Conservation (phyloP, 2,113 vertebrate genomes). For the Lepisosteus oculatus region DNA sequence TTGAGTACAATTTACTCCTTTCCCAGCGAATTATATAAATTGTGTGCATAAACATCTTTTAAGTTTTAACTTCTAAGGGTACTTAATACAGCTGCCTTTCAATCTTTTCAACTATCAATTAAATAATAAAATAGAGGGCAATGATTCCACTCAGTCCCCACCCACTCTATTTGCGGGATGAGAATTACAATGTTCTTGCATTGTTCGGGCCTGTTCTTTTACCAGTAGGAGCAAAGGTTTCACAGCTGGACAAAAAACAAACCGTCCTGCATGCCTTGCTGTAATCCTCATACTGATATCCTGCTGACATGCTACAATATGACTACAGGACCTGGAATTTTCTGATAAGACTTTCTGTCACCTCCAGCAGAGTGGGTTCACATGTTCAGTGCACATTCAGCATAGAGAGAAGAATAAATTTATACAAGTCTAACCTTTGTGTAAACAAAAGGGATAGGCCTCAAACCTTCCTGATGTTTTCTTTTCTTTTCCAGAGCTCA, state of each 20-base stretch:
- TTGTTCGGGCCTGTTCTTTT: slow-evolving; percentile 13
- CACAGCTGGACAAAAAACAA: slow-evolving; percentile 13
- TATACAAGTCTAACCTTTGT: slow-evolving; percentile 17
- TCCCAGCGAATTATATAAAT: too few relatives aligned
- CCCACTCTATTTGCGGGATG: neutral
- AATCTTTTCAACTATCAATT: too few relatives aligned
- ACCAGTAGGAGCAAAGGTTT: slow-evolving; percentile 24
- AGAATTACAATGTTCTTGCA: slow-evolving; percentile 13
- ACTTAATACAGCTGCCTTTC: too few relatives aligned
- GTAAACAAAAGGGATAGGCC: slow-evolving; percentile 26
- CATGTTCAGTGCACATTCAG: slow-evolving; percentile 29
- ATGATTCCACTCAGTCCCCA: too few relatives aligned
- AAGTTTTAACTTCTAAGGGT: too few relatives aligned
- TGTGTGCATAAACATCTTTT: too few relatives aligned
- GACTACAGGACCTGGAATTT: slow-evolving; percentile 57
- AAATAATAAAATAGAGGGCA: too few relatives aligned
- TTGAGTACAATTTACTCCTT: too few relatives aligned
- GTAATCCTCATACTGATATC: neutral
- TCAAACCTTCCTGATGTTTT: slow-evolving; percentile 10
- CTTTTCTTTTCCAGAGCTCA: neutral
- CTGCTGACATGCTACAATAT: slow-evolving; percentile 33
- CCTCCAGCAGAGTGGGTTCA: slow-evolving; percentile 37
- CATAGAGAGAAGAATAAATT: slow-evolving; percentile 30
- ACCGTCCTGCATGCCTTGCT: slow-evolving; percentile 11
- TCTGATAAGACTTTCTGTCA: slow-evolving; percentile 61